Evolutionary conservation across 2,888 invertebrate species (phyloP), one percentile per base, ranked within the genome.

Genomic region (Synergus laeviventris): DNA sequence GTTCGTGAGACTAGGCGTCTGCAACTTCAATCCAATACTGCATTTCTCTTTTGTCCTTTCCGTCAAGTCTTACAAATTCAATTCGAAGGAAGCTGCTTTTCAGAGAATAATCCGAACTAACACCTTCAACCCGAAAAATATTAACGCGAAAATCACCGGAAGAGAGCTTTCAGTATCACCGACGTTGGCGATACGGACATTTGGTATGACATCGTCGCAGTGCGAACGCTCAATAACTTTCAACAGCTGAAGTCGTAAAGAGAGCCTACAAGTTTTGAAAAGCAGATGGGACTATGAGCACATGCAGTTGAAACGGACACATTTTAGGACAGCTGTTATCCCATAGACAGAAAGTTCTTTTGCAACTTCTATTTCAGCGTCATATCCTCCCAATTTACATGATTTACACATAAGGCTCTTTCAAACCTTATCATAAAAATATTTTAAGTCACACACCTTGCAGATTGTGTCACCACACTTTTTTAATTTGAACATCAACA

Each of bases 301-400:
- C 49, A 18, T 18, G 49, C 18, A 54, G 18, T 18, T 54, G n/a
- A 18, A 18, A 54, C 12, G 12, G 7, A 49, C 49, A 42, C 31
- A 4, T 49, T 54, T 56, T n/a, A 18, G 24, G 73, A 56, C 73
- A 54, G 73, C 56, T 73, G 73, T 73, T 38, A 73, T 54, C n/a
- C 54, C 49, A 39, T 54, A 56, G 54, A 18, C 54, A 31, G 54
- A 73, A 73, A 24, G 18, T 18, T n/a, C 9, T 54, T 18, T 9
- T 18, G 49, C 49, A 49, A 49, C n/a, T 49, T 49, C 1, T n/a
- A 49, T 9, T n/a, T n/a, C 5, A n/a, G n/a, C 16, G 8, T 9
- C 49, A 2, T 49, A n/a, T 49, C 49, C n/a, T 2, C n/a, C 7
- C 8, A 49, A n/a, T n/a, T 49, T n/a, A 49, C 8, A 49, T n/a